These are phyloP conservation scores for Falcaria lacertinaria DNA, from an alignment of 2,888 invertebrate genomes.

Conservation along the genomic window DNA sequence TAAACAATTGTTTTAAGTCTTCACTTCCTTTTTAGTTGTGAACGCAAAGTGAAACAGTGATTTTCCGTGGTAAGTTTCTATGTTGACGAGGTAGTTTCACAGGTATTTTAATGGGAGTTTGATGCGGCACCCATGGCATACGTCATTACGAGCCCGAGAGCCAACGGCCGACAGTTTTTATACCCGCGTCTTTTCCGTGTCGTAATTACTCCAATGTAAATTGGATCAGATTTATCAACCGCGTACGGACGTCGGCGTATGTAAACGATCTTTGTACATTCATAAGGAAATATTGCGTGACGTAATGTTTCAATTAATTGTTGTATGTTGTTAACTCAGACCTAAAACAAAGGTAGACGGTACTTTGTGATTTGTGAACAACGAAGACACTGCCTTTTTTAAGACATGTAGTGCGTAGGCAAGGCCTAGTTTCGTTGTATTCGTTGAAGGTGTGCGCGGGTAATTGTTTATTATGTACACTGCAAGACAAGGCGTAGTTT, in stretches of 20 bases:
- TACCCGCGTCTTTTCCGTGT: conserved; percentile 31
- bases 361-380: no score
- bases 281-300: conserved; percentile 15
- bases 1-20: not conserved
- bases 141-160: conserved; percentile 33
- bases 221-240: conserved; percentile 66
- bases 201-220: conserved; percentile 69
- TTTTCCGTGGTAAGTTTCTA: conserved; percentile 24
- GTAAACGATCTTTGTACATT: conserved; percentile 32
- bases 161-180: conserved; percentile 18
- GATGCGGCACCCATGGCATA: conserved; percentile 45
- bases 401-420: no score
- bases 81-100: conserved; percentile 13
- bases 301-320: conserved; percentile 12
- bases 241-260: conserved; percentile 40
- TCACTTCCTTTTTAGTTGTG: not conserved
- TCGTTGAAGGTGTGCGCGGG: no score
- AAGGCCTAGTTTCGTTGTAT: no score
- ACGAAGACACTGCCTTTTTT: no score
- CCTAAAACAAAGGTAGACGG: no score
- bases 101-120: conserved; percentile 61
- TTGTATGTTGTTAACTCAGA: not conserved
- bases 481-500: no score
- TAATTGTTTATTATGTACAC: no score
- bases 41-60: conserved; percentile 24